These are phyloP conservation scores for Habropoda laboriosa DNA, from an alignment of 1,140 invertebrate species.

Conservation along the genomic window DNA sequence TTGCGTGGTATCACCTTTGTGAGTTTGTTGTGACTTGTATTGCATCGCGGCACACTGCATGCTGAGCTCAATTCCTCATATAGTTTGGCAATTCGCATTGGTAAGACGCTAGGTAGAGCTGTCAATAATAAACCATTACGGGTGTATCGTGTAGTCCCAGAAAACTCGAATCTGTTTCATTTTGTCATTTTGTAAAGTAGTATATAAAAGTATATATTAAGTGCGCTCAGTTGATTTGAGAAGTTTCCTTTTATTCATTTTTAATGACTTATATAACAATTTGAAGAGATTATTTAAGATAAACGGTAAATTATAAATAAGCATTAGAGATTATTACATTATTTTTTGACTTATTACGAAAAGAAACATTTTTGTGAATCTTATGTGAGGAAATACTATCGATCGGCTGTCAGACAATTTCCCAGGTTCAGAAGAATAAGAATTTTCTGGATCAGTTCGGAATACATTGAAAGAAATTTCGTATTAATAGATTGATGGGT, in stretches of 20 bases:
- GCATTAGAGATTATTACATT: neutral
- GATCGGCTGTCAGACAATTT: conserved; percentile 62
- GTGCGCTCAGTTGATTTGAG: neutral
- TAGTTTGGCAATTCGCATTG: conserved; percentile 61
- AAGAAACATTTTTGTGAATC: neutral
- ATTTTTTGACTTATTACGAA: neutral
- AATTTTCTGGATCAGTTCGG: conserved; percentile 13
- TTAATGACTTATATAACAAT: neutral
- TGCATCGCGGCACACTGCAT: conserved; percentile 67
- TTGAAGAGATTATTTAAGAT: neutral
- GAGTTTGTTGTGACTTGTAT: conserved; percentile 71
- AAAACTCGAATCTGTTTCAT: conserved; percentile 21
- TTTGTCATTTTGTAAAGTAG: conserved; percentile 3
- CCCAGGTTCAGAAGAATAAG: conserved; percentile 28
- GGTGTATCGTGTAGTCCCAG: conserved; percentile 35
- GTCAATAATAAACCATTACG: conserved; percentile 26
- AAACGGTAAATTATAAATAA: neutral
- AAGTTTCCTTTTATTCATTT: neutral
- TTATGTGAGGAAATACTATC: conserved; percentile 20
- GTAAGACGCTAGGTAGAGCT: conserved; percentile 58
- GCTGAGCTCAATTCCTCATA: conserved; percentile 62
- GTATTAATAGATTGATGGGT: no score
- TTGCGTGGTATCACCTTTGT: conserved; percentile 73
- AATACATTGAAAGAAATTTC: conserved; percentile 25
- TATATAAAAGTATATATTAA: neutral